These are phyloP conservation scores for Malacosoma neustria DNA, from an alignment of 2,888 invertebrate species.

Conservation along the genomic window DNA sequence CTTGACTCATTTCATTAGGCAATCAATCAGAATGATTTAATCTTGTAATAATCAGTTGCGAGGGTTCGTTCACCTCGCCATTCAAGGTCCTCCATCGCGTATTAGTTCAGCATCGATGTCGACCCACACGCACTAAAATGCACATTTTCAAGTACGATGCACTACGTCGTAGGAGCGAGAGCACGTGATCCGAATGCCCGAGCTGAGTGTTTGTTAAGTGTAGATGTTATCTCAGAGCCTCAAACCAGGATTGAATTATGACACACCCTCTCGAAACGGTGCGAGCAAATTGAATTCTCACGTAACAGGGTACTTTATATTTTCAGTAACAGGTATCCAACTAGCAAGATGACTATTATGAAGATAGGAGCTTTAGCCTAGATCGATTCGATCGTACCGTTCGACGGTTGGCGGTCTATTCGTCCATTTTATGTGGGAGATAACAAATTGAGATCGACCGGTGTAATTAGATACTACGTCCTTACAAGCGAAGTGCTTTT, in stretches of 20 bases:
- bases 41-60: slow-evolving; percentile 26
- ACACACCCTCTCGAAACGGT: slow-evolving; percentile 42
- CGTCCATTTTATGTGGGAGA: neutral
- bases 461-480: slow-evolving; percentile 11
- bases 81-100: slow-evolving; percentile 48
- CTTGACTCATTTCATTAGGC: slow-evolving; percentile 33
- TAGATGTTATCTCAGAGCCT: slow-evolving; percentile 42
- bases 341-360: slow-evolving; percentile 17
- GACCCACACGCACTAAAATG: slow-evolving; percentile 50
- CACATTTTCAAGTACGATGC: slow-evolving; percentile 63
- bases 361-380: slow-evolving; percentile 13
- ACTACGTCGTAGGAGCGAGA: slow-evolving; percentile 61
- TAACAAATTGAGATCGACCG: slow-evolving; percentile 10
- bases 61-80: slow-evolving; percentile 53
- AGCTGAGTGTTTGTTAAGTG: slow-evolving; percentile 37
- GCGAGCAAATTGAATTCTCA: slow-evolving; percentile 52
- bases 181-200: slow-evolving; percentile 62
- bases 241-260: slow-evolving; percentile 22
- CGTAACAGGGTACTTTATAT: slow-evolving; percentile 35
- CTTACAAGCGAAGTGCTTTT: slow-evolving; percentile 13
- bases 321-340: slow-evolving; percentile 35
- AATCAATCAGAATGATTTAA: slow-evolving; percentile 50
- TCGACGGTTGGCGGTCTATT: neutral
- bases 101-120: slow-evolving; percentile 50
- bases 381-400: neutral